These are phyloP conservation scores for Oryzias woworae DNA, from an alignment of 2,113 vertebrate species.

Conservation along the genomic window DNA sequence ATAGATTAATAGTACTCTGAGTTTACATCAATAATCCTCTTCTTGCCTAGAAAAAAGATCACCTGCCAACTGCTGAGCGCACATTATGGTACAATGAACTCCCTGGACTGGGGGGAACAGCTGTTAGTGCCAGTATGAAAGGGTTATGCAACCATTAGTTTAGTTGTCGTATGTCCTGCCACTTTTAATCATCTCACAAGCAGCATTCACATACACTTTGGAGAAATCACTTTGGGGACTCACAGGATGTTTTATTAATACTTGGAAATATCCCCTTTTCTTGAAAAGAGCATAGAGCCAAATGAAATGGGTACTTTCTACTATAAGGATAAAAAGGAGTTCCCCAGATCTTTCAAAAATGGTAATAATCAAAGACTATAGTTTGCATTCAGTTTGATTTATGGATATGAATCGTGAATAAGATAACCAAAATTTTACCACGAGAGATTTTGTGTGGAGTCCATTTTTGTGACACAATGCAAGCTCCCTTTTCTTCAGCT, in stretches of 20 bases:
- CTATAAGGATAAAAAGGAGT: too few relatives aligned
- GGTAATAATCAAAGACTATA: too few relatives aligned
- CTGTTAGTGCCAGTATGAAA: constrained; percentile 48
- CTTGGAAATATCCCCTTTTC: constrained; percentile 10
- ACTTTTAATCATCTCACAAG: constrained; percentile 59
- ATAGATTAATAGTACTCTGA: neutral
- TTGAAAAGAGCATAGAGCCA: too few relatives aligned
- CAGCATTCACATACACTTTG: constrained; percentile 32
- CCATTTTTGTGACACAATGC: too few relatives aligned
- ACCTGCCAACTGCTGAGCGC: constrained; percentile 23
- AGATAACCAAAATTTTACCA: too few relatives aligned
- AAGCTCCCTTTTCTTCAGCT: too few relatives aligned
- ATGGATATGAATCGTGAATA: too few relatives aligned
- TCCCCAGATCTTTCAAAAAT: too few relatives aligned
- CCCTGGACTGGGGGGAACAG: constrained; percentile 50
- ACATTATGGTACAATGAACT: constrained; percentile 33
- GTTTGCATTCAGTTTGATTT: too few relatives aligned
- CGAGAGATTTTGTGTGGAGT: too few relatives aligned
- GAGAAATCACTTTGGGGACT: constrained; percentile 8
- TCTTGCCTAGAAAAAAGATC: constrained; percentile 21
- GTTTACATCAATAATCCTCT: constrained; percentile 38
- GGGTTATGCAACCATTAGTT: constrained; percentile 63
- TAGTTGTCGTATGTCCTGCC: constrained; percentile 60
- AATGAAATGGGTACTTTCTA: too few relatives aligned
- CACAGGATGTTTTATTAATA: constrained; percentile 33